Base-by-base conservation (phyloP, 2,888 invertebrate species). In the Dyspetes luteomarginatus region DNA sequence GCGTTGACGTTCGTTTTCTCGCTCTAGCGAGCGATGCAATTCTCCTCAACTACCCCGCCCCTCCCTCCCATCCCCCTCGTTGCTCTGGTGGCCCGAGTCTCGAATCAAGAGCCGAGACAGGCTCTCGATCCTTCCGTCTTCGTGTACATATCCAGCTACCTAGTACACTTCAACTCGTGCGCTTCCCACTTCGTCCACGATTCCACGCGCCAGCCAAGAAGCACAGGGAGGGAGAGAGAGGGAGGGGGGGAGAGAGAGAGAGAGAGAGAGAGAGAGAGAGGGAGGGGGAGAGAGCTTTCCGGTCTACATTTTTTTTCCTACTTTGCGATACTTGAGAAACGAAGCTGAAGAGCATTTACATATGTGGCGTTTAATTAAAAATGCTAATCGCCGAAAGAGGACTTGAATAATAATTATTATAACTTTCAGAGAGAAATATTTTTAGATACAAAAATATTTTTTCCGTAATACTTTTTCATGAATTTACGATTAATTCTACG, bases 101-200 rank as follows among this genome's bases (percentile, higher is more conserved):
- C 78, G 75, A 82, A 78, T 78, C 82, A 75, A 71, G 75, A 58
- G 74, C 74, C 69, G 30, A 50, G 78, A 78, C 65, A 69, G 64
- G 48, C 69, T 62, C 71, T 60, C 71, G 71, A 17, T 17, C 48
- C 48, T 64, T 60, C 12, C 52, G 58, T 62, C 71, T 71, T 62
- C 60, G 67, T 60, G 60, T 58, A 58, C 65, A 52, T 65, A 43
- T 48, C 56, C 50, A 60, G 55, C 36, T 50, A n/a, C 0, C 30
- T 68, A 41, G 24, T 71, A 71, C 55, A 68, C 55, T 55, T 43
- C 55, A 55, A 17, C 41, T 48, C 45, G 12, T 48, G 28, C 45
- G 19, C 28, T 71, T 12, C 15, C 68, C 41, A 58, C 69, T 71
- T 71, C 17, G 58, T 50, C 22, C 48, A 36, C 48, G 60, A 69